These are phyloP conservation scores for Phalanger gymnotis DNA, from an alignment of 2,797 vertebrate genomes.

Conservation along the genomic window DNA sequence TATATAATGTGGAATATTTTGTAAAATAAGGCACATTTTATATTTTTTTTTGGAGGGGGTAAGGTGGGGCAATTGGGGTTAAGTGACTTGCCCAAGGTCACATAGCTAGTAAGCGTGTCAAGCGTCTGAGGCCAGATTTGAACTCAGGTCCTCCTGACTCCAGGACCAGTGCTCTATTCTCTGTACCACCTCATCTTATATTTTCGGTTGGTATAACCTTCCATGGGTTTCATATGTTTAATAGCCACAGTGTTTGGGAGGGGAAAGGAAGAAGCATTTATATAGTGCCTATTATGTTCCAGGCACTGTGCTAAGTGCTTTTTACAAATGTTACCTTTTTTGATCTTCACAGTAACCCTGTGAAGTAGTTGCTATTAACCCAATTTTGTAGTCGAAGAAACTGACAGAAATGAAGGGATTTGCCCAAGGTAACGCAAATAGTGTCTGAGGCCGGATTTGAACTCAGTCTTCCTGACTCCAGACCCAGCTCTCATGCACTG, in stretches of 20 bases:
- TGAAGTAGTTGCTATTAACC: background rate
- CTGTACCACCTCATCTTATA: too few relatives aligned
- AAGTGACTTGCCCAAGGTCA: too few relatives aligned
- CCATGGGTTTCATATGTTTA: background rate
- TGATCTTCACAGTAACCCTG: background rate
- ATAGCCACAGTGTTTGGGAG: background rate
- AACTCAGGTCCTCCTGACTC: too few relatives aligned
- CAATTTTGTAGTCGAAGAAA: background rate
- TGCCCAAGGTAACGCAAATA: background rate
- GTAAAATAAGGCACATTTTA: background rate
- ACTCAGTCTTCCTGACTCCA: background rate
- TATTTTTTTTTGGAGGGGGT: too few relatives aligned
- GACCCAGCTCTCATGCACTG: background rate
- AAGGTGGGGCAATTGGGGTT: too few relatives aligned
- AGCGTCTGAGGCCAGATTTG: too few relatives aligned
- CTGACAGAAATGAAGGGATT: background rate
- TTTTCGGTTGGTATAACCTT: background rate
- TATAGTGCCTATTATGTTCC: background rate
- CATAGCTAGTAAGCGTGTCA: too few relatives aligned
- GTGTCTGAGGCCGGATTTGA: background rate
- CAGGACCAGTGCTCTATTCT: too few relatives aligned
- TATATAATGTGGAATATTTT: too few relatives aligned
- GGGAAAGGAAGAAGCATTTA: background rate
- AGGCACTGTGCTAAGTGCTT: background rate
- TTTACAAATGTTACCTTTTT: background rate